Base-by-base conservation (phyloP, 2,888 invertebrate species). In the Drosophila anomalipes region DNA sequence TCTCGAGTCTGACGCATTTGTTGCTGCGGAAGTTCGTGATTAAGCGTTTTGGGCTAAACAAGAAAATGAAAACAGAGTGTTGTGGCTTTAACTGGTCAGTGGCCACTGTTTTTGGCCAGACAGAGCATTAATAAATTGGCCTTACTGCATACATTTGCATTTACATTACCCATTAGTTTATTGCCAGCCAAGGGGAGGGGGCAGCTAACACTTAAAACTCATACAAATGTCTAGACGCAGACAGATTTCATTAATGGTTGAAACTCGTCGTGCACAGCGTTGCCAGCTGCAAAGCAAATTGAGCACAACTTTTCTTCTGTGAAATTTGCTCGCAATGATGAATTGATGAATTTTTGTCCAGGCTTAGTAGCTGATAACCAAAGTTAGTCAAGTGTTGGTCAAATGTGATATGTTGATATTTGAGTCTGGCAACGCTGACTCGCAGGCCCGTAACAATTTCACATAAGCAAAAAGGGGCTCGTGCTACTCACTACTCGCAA, bases 391-490 rank as follows among this genome's bases (percentile, higher is more conserved):
- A 32, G 28, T 44, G 22, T 47, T 70, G 49, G 54, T 61, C n/a
- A 63, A 63, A 54, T 56, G 41, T 4, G 26, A 58, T 16, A 56
- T 28, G 52, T 61, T 35, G 39, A 30, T 56, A 59, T 62, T 83
- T 66, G 51, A 10, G 35, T 63, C 82, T 83, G 84, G 86, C 79
- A 91, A 85, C 60, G 75, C 85, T 79, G 32, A 26, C 28, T 14
- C 52, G 6, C 61, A 32, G 32, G 70, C 30, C 65, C 72, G 74
- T 81, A 82, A 81, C 77, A 80, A 83, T 81, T 83, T 83, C 79
- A 56, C 70, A 93, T 44, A 26, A 82, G 76, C 83, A 91, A 92
- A 92, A 92, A 95, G 95, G 95, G 97, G 97, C 96, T 95, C 96
- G 97, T 94, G 95, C 92, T 69, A 70, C 92, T 77, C 83, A 81